Percentiles rank a stretch among this genome's conserved stretches.
Evolutionary conservation across 2,888 invertebrate genomes (phyloP).

Genomic region (Pocota personata): DNA sequence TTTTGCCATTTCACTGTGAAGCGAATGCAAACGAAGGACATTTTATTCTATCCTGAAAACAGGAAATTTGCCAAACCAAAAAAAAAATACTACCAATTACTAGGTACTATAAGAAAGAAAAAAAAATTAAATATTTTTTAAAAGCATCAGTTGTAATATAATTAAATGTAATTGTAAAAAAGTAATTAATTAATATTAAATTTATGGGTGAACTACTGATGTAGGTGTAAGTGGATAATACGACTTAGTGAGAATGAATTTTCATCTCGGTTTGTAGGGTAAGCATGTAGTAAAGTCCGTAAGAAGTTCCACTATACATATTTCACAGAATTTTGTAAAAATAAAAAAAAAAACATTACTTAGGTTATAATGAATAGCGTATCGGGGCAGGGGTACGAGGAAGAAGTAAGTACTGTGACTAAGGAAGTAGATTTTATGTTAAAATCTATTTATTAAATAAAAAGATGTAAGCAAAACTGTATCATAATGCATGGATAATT

Average conservation of each 20-base stretch:
- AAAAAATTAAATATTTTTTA: conserved; percentile 30
- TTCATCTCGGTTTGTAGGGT: conserved; percentile 23
- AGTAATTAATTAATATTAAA: conserved; percentile 28
- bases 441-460: conserved; percentile 63
- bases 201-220: conserved; percentile 29
- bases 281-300: conserved; percentile 25
- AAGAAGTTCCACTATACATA: conserved; percentile 11
- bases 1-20: conserved; percentile 22
- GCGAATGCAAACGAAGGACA: conserved; percentile 30
- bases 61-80: conserved; percentile 57
- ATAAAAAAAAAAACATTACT: conserved; percentile 4
- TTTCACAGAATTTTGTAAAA: conserved; percentile 62
- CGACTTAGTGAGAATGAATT: conserved; percentile 33
- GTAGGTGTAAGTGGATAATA: conserved; percentile 16
- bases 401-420: conserved; percentile 56
- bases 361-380: conserved; percentile 17
- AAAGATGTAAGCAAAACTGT: background rate
- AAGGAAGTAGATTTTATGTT: conserved; percentile 70
- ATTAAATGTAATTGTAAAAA: conserved; percentile 52
- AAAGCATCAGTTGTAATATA: conserved; percentile 56
- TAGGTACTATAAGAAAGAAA: conserved; percentile 32
- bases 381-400: conserved; percentile 40
- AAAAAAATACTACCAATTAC: conserved; percentile 26
- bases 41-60: conserved; percentile 27
- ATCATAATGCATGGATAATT: background rate